phyloP scores from a whole-genome alignment of 2,113 vertebrate species.

The Protobothrops flavoviridis region DNA sequence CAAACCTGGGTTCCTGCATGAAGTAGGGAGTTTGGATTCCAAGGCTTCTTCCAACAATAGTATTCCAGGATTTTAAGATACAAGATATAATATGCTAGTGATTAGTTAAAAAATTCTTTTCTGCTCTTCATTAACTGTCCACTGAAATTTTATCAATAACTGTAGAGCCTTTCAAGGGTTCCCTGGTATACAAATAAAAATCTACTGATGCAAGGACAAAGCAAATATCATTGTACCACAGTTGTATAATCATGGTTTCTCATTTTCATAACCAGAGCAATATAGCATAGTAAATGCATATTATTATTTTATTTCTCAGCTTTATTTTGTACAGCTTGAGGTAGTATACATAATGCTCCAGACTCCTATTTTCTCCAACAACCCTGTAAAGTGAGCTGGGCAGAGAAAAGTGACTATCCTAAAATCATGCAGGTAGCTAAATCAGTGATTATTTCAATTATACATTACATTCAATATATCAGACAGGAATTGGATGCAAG shows the following conservation, averaged over 20 bases:
- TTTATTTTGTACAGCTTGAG: neutral
- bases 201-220: neutral
- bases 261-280: neutral
- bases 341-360: neutral
- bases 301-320: neutral
- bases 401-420: neutral
- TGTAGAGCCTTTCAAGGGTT: neutral
- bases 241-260: neutral
- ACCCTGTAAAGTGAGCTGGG: neutral
- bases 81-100: neutral
- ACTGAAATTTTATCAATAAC: neutral
- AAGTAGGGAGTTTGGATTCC: neutral
- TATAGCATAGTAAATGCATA: neutral
- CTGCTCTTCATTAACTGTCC: no score
- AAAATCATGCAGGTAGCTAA: neutral
- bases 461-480: neutral
- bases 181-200: neutral
- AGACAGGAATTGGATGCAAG: neutral
- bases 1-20: neutral
- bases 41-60: neutral
- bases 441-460: neutral
- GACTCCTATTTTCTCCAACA: neutral
- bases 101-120: neutral
- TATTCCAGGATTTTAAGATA: neutral
- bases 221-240: neutral